These are phyloP conservation scores for Tapirus indicus DNA, from an alignment of 2,797 vertebrate species.

Conservation along the genomic window DNA sequence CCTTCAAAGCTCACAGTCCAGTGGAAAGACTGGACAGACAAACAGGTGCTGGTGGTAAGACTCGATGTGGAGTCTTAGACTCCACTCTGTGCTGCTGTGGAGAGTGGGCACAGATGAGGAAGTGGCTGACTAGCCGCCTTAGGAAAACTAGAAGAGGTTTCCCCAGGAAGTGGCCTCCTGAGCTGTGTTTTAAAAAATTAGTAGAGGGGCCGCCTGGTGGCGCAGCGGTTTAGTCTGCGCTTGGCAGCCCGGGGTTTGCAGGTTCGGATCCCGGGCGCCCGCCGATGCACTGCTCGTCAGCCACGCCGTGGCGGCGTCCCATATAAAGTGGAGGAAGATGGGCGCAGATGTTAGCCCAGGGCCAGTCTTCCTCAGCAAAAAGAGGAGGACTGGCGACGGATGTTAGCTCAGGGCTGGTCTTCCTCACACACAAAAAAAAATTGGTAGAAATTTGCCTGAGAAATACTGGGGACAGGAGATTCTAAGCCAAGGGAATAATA, in stretches of 20 bases:
- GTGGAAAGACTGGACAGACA: neutral
- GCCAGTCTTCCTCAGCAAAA: too few species aligned
- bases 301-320: too few species aligned
- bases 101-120: neutral
- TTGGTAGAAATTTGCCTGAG: neutral
- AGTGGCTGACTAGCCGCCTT: neutral
- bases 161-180: neutral
- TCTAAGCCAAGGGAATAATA: neutral
- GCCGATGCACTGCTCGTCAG: too few species aligned
- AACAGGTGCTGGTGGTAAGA: neutral
- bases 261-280: too few species aligned
- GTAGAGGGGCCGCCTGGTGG: neutral
- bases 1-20: neutral
- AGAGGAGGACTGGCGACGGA: too few species aligned
- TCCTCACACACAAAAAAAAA: neutral
- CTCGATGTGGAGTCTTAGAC: neutral
- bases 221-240: too few species aligned
- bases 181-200: neutral
- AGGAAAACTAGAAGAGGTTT: neutral
- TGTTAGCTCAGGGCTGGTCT: too few species aligned
- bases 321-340: too few species aligned
- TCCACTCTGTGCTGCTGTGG: neutral
- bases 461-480: neutral
- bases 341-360: too few species aligned
- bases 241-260: too few species aligned